Evolutionary conservation across 2,888 invertebrate species (phyloP), one percentile per base, ranked within the genome.

Genomic region (Eilema griseolum): DNA sequence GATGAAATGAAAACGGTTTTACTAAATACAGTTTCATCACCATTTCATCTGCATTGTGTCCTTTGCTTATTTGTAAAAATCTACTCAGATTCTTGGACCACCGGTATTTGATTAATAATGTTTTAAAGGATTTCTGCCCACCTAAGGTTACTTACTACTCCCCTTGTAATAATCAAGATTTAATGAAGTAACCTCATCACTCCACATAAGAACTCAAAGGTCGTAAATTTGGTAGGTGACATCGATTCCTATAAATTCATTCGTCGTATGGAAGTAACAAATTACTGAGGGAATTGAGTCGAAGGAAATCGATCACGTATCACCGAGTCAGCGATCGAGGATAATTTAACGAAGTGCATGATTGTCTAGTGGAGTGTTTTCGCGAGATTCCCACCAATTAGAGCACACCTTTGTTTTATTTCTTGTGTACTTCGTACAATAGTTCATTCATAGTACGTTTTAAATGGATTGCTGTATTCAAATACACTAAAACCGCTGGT

Each of bases 341-440:
- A 72, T 68, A 61, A 68, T 65, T 66, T 62, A 68, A 68, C 61
- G 61, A 72, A 68, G 68, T 68, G 61, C 65, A 68, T 56, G 61
- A 68, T 68, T 65, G 41, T 68, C 28, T 59, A 41, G 57, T 16
- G 16, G 33, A 56, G 61, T 59, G 61, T 62, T 57, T 65, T 65
- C 33, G 33, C 20, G 20, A 61, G 31, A 20, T 33, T 57, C 66
- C 24, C 66, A 66, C 66, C 52, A 52, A 64, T 52, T 28, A 23
- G 8, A 23, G 57, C 7, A 28, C 5, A 23, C 31, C 33, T 59
- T 5, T 56, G 31, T 31, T 56, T 31, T 23, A 23, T 31, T 56
- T 28, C 31, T 8, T 8, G 61, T 37, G 14, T 24, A 37, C 37
- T 14, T 14, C 24, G 2, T 8, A 37, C 24, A 37, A 16, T n/a